Conservation (phyloP, 2,888 invertebrate species). For the Cataglyphis livida region DNA sequence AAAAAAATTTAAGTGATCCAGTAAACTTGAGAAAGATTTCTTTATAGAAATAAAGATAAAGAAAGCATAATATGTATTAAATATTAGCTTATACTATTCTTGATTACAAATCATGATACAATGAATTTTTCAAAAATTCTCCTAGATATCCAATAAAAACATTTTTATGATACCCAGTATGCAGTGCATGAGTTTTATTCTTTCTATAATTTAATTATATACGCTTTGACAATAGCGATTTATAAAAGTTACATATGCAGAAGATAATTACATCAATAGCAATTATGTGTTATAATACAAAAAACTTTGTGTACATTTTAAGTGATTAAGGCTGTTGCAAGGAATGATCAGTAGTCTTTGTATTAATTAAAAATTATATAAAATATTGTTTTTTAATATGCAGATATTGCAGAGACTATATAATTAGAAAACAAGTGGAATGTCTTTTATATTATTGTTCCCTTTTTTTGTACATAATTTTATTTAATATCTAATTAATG, state of each 20-base stretch:
- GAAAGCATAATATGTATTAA: background rate
- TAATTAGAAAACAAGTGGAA: background rate
- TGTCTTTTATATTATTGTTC: background rate
- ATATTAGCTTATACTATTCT: background rate
- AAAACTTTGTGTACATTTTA: constrained; percentile 29
- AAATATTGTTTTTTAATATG: background rate
- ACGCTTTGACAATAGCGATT: constrained; percentile 19
- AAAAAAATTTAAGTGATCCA: background rate
- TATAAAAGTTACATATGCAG: constrained; percentile 18
- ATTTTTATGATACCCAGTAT: background rate
- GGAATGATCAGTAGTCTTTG: background rate
- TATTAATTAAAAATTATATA: constrained; percentile 1
- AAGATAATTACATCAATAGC: background rate
- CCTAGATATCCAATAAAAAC: background rate
- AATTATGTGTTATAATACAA: constrained; percentile 41
- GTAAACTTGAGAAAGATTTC: background rate
- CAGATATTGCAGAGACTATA: background rate
- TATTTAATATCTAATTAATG: background rate
- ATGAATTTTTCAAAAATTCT: background rate
- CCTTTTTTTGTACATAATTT: background rate
- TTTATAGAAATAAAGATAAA: background rate
- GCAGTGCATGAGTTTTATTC: background rate
- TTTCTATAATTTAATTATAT: constrained; percentile 22
- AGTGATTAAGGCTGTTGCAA: constrained; percentile 7
- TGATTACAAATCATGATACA: background rate